phyloP scores from a whole-genome alignment of 2,888 invertebrate genomes.

The Cylindroiulus punctatus region DNA sequence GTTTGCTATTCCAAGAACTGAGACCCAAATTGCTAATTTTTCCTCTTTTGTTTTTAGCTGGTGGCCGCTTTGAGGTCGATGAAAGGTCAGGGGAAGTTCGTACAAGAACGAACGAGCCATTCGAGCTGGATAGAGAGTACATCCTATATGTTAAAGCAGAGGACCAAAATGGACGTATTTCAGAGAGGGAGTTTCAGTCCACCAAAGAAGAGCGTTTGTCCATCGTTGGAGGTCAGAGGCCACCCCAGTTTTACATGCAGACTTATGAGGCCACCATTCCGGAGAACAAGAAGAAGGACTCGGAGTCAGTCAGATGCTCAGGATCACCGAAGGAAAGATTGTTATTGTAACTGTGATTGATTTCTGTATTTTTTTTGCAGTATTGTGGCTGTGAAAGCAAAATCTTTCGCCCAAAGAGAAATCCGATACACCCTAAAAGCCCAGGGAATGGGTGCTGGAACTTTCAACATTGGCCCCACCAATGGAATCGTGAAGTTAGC shows the following conservation, averaged over 20 bases:
- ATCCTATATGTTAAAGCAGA: conserved; percentile 95
- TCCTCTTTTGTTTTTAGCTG: conserved; percentile 66
- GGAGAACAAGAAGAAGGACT: conserved; percentile 96
- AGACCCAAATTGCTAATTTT: not conserved
- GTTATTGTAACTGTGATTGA: not conserved
- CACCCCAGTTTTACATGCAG: conserved; percentile 97
- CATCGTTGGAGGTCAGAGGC: conserved; percentile 96
- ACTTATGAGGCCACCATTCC: conserved; percentile 95
- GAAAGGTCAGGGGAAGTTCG: conserved; percentile 92
- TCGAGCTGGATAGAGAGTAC: conserved; percentile 95
- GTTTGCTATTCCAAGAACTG: not conserved
- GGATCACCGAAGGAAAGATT: not conserved
- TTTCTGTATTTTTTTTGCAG: conserved; percentile 70
- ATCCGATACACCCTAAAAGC: conserved; percentile 96
- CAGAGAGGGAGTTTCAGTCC: conserved; percentile 87
- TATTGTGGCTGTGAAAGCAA: conserved; percentile 95
- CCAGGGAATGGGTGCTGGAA: conserved; percentile 93
- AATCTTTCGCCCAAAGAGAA: conserved; percentile 95
- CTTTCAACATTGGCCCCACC: conserved; percentile 93
- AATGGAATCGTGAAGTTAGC: conserved; percentile 95
- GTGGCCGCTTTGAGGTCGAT: conserved; percentile 83
- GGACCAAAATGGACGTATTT: conserved; percentile 93
- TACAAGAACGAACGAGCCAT: conserved; percentile 88
- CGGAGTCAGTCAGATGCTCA: conserved; percentile 76
- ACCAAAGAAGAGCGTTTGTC: conserved; percentile 91